These are phyloP conservation scores for Cydia strobilella DNA, from an alignment of 1,140 invertebrate species.

Conservation along the genomic window DNA sequence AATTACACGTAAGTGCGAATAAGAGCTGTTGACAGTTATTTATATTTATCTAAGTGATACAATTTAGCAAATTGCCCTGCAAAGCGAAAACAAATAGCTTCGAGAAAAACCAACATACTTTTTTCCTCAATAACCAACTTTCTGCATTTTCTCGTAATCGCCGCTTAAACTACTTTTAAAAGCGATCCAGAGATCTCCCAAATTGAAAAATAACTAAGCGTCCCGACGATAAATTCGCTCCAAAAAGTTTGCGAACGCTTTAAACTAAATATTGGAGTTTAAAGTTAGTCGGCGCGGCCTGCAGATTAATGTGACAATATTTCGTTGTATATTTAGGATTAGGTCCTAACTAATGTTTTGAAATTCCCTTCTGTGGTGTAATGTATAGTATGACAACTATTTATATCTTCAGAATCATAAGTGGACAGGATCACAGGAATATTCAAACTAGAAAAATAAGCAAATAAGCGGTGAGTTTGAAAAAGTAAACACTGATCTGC, in stretches of 20 bases:
- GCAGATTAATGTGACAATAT: constrained; percentile 18
- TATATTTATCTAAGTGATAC: too few species aligned
- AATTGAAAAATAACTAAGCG: constrained; percentile 74
- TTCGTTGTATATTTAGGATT: constrained; percentile 2
- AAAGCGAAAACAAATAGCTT: neutral
- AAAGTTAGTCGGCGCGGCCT: neutral
- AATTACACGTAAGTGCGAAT: too few species aligned
- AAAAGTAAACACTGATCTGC: too few species aligned
- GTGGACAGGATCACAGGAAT: too few species aligned
- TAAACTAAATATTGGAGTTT: constrained; percentile 40
- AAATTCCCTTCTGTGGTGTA: too few species aligned
- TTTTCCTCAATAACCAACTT: constrained; percentile 45
- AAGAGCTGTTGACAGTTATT: too few species aligned
- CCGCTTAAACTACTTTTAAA: constrained; percentile 56
- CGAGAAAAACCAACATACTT: constrained; percentile 24
- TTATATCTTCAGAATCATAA: too few species aligned
- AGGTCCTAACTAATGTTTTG: neutral
- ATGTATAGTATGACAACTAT: too few species aligned
- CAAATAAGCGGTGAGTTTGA: too few species aligned
- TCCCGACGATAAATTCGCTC: constrained; percentile 56
- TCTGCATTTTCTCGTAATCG: constrained; percentile 52
- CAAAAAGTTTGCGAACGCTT: constrained; percentile 54
- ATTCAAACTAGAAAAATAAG: too few species aligned
- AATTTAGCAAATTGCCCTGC: neutral
- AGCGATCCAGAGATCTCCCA: constrained; percentile 51